These are phyloP conservation scores for Cricetomys ansorgei DNA, from an alignment of 2,113 vertebrate species.

Conservation along the genomic window DNA sequence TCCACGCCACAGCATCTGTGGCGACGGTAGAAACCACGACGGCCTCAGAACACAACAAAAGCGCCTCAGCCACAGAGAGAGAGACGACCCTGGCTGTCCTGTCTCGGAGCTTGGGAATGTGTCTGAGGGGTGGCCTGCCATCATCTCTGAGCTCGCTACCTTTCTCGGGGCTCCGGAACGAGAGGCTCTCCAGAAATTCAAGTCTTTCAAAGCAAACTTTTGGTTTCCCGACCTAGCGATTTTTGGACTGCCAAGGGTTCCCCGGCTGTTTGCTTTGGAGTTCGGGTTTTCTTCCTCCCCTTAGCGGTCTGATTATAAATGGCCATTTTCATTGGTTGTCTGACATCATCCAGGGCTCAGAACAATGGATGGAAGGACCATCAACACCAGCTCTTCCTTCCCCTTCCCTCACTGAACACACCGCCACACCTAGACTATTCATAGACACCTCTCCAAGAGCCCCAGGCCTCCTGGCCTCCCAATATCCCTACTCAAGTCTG, in stretches of 20 bases:
- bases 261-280: neutral
- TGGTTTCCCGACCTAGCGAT: neutral
- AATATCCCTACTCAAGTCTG: rapidly evolving
- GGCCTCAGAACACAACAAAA: neutral
- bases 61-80: neutral
- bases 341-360: neutral
- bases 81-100: rapidly evolving
- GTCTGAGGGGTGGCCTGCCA: neutral
- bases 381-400: neutral
- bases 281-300: neutral
- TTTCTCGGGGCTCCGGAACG: neutral
- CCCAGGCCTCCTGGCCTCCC: neutral
- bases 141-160: neutral
- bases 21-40: rapidly evolving
- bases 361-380: neutral
- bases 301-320: neutral
- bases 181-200: neutral
- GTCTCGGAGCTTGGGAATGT: neutral
- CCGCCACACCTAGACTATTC: rapidly evolving
- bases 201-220: neutral
- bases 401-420: neutral
- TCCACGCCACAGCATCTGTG: rapidly evolving
- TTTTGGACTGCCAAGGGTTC: neutral
- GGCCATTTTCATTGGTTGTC: too few species aligned
- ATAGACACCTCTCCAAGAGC: neutral